Percentiles rank a stretch among this genome's conserved stretches.
Evolutionary conservation across 2,113 vertebrate species (phyloP).

Genomic region (Phainopepla nitens): DNA sequence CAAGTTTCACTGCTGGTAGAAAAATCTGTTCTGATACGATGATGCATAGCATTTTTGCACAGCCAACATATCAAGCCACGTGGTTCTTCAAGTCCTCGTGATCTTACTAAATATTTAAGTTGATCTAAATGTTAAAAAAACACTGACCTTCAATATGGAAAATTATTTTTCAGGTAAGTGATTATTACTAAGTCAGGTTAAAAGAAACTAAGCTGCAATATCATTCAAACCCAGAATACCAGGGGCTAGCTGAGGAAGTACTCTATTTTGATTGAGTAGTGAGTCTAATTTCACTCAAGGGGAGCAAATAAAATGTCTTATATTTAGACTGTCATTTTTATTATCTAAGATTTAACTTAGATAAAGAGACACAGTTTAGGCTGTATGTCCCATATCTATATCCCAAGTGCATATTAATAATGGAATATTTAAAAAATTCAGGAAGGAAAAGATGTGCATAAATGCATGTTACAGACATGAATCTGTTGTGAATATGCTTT

Average conservation of each 20-base stretch:
- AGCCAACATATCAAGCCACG: neutral
- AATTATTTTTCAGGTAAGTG: neutral
- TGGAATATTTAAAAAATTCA: neutral
- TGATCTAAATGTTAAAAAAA: neutral
- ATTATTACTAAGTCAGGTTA: neutral
- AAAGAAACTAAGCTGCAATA: neutral
- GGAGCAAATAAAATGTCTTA: neutral
- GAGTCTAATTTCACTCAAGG: neutral
- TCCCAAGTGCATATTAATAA: neutral
- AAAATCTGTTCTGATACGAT: constrained; percentile 41
- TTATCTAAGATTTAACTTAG: neutral
- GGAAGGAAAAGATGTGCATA: neutral
- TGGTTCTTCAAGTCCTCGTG: neutral
- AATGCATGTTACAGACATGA: neutral
- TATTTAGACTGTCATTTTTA: neutral
- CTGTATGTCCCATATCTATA: neutral
- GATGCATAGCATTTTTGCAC: neutral
- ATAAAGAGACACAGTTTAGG: neutral
- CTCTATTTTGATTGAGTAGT: neutral
- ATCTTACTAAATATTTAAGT: neutral
- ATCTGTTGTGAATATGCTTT: neutral
- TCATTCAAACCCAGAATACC: neutral
- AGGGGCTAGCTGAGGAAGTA: neutral
- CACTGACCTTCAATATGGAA: neutral
- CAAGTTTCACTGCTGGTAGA: neutral